Evolutionary conservation across 2,113 vertebrate genomes (phyloP), one percentile per base, ranked within the genome.

Genomic region (Psittacula cyanocephala): DNA sequence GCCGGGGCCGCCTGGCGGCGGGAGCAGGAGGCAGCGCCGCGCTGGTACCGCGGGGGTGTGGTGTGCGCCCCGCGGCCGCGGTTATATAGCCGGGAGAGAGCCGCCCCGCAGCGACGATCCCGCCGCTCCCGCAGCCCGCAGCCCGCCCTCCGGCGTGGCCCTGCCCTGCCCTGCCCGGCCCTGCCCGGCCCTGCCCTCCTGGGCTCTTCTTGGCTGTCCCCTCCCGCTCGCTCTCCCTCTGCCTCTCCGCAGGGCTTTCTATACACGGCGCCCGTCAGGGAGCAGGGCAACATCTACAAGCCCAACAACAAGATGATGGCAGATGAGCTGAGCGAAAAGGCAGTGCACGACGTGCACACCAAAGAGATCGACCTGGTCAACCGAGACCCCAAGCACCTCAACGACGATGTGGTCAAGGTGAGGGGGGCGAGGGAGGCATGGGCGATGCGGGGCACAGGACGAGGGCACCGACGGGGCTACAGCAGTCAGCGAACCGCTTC

Each of bases 251-350:
- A 99, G 99, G 99, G 98, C 95, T 99, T 99, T 97, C 95, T 98
- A 75, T 99, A 99, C 86, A 98, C 99, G 22, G 98, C 98, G 62
- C 99, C 99, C 97, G 97, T 99, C 95, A 97, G 99, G 97, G 99
- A 99, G 87, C 99, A 99, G 97, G 99, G 99, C 93, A 99, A 99
- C 98, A 99, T 99, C 95, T 99, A 99, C 98, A 99, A 99, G 92
- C 99, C 99, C 60, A 99, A 99, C 97, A 99, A 99, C 98, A 99
- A 99, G 97, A 98, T 98, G 97, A 99, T 99, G 99, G 99, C 99
- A 88, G 99, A 99, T 94, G 99, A 99, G 47, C 78, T 99, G 95
- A 98, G 97, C 95, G 98, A 99, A 96, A 99, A 99, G 95, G 98
- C 98, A 64, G 84, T 98, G 97, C 98, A 97, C 31, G 99, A 99